Base-by-base conservation (phyloP, 2,888 invertebrate genomes). In the Leucophora obtusa region DNA sequence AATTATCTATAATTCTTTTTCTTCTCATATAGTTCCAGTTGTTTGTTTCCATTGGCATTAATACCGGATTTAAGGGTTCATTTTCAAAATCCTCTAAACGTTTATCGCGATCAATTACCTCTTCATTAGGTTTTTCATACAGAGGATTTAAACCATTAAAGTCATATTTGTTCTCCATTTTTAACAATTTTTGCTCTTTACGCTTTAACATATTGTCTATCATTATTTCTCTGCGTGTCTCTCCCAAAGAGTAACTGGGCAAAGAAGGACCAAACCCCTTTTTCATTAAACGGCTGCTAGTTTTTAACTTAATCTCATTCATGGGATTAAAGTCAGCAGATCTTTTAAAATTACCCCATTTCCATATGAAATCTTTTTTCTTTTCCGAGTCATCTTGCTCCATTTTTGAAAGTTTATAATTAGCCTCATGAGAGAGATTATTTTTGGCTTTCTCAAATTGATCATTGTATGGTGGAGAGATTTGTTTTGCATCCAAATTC, bases 361-460 rank as follows among this genome's bases (percentile, higher is more conserved):
- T 59, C 77, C 75, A 77, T 14, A 28, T 11, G 3, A 11, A 35
- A 6, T 21, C 28, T 9, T 76, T 83, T 43, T 62, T 65, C 15
- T 71, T 71, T 24, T 88, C 90, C 0, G 86, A 83, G 0, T 85
- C 85, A 15, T 90, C 90, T 82, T 90, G 90, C 72, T 90, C 91
- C 8, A 86, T 82, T 82, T 89, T 90, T 0, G 90, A 91, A 1
- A 91, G 83, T 71, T 90, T 90, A 60, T 90, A 91, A 83, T 91
- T 85, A 51, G 91, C 90, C 82, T 90, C 90, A 51, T 90, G 89
- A 0, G 87, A 87, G 0, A 91, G 83, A 84, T 90, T 89, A 71
- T 89, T 88, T 38, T 83, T 84, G 0, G 77, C 81, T 14, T 82
- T 53, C 54, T 86, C 85, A 10, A 81, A 35, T 76, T 86, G 86